Percentiles rank a stretch among this genome's conserved stretches.
Conservation (phyloP, 2,797 vertebrate genomes). For the Salmo trutta region DNA sequence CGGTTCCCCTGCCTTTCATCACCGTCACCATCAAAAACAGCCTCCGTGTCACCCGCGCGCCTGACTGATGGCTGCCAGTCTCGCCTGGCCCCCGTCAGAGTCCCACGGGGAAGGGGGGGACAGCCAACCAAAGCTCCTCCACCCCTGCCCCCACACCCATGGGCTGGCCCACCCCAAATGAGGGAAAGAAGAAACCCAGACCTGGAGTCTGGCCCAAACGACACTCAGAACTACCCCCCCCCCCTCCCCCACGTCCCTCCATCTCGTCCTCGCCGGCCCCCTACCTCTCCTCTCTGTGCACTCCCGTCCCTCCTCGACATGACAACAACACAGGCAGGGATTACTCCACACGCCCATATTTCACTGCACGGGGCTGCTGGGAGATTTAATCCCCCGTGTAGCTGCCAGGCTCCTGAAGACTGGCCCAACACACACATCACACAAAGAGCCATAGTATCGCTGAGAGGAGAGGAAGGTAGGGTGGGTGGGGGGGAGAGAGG, state of each 20-base stretch:
- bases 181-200: constrained; percentile 73
- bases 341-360: constrained; percentile 51
- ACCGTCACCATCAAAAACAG: constrained; percentile 61
- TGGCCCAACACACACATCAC: constrained; percentile 32
- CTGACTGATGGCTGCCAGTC: constrained; percentile 88
- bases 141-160: constrained; percentile 61
- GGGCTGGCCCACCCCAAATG: constrained; percentile 60
- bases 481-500: constrained; percentile 9
- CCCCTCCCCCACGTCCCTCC: constrained; percentile 9
- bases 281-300: constrained; percentile 22
- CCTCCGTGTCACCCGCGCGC: constrained; percentile 39
- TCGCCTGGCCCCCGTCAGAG: constrained; percentile 56
- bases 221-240: constrained; percentile 66
- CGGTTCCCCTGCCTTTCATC: constrained; percentile 90
- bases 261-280: neutral
- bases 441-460: constrained; percentile 47
- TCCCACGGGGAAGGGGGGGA: constrained; percentile 1
- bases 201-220: constrained; percentile 77
- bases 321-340: constrained; percentile 53
- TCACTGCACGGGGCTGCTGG: constrained; percentile 37
- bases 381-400: constrained; percentile 49
- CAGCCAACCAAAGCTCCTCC: constrained; percentile 28
- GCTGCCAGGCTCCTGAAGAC: constrained; percentile 43
- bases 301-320: constrained; percentile 39
- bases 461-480: neutral